A percentile compares a stretch with the other conserved stretches of the same genome.
Conservation (phyloP, 2,113 vertebrate species). For the Muntiacus muntjak region DNA sequence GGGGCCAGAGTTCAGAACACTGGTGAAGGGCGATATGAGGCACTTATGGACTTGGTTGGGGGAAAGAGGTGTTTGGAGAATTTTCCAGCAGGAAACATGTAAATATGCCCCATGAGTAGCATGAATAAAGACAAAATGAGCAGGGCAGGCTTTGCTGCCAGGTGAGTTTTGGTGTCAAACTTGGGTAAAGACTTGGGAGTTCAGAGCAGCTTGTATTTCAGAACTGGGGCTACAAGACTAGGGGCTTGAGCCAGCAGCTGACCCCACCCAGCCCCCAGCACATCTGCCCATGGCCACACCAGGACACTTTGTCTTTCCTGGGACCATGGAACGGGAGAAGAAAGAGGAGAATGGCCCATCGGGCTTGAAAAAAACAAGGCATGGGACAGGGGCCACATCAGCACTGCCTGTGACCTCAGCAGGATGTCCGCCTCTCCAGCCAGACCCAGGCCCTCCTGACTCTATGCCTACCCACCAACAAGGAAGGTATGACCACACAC, state of each 20-base stretch:
- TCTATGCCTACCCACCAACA: neutral
- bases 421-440: neutral
- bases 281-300: fast-evolving
- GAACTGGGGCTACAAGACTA: neutral
- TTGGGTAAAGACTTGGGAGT: neutral
- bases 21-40: neutral
- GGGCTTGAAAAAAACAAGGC: no score
- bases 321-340: neutral
- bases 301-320: neutral
- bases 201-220: neutral
- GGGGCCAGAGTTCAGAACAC: neutral
- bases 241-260: neutral
- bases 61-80: neutral
- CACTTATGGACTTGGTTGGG: neutral
- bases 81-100: neutral
- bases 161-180: neutral
- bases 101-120: neutral
- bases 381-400: fast-evolving
- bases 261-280: neutral
- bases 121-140: neutral
- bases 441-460: neutral
- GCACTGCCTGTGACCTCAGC: neutral
- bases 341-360: neutral
- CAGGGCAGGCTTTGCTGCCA: neutral
- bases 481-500: neutral